Evolutionary conservation across 1,140 invertebrate species (phyloP).

Genomic region (Cyrtorhinus lividipennis): DNA sequence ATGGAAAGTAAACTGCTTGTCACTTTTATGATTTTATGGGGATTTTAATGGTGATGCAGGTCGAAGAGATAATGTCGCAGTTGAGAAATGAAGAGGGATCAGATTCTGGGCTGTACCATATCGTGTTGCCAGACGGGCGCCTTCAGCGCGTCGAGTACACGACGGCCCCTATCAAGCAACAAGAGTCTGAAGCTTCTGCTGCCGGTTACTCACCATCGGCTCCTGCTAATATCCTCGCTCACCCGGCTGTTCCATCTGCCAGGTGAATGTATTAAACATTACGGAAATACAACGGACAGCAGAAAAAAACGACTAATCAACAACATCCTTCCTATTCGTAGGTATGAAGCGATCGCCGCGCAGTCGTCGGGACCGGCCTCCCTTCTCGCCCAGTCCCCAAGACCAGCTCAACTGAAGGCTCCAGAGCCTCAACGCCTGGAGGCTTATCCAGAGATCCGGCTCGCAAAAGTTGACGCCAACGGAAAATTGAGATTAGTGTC

Average conservation of each 20-base stretch:
- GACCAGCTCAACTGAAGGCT: background rate
- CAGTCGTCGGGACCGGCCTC: background rate
- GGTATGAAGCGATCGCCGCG: background rate
- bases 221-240: background rate
- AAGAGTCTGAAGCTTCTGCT: constrained; percentile 2
- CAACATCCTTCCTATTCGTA: background rate
- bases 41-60: too few species aligned
- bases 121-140: constrained; percentile 39
- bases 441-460: background rate
- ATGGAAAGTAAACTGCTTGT: too few species aligned
- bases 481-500: background rate
- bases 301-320: background rate
- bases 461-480: background rate
- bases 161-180: constrained; percentile 17
- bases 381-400: background rate
- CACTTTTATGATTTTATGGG: too few species aligned
- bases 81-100: constrained; percentile 9
- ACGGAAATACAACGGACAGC: background rate
- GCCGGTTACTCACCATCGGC: background rate
- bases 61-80: constrained; percentile 5
- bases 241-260: background rate
- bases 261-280: too few species aligned
- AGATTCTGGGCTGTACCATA: constrained; percentile 34
- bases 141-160: constrained; percentile 42
- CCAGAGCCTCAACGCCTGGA: background rate